Base-by-base conservation (phyloP, 2,113 vertebrate genomes). In the Cyrtonyx montezumae region DNA sequence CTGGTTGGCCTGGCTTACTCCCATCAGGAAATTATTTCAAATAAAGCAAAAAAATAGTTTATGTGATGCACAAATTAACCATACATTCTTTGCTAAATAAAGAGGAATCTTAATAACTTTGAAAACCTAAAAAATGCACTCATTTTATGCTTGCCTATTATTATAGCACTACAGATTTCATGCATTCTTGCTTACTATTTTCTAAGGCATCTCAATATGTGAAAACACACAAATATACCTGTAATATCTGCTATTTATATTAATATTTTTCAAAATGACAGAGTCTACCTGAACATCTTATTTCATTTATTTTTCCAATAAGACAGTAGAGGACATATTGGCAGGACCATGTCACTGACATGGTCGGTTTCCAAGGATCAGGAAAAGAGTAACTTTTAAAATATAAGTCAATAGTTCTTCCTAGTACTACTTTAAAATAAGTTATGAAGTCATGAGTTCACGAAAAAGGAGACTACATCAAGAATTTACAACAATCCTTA, bases 371-470 rank as follows among this genome's bases (percentile, higher is more conserved):
- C 40, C 12, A 66, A 82, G 48, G 26, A 71, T 51, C 56, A 36
- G 48, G 32, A 90, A 87, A 95, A 90, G n/a, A 28, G 4, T 67
- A 83, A 55, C 30, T 81, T 93, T 76, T 43, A 53, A 88, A 79
- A 56, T 51, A 59, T 5, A 7, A 48, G 21, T 53, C 28, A 9
- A 19, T 19, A 46, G 13, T n/a, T 77, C 40, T 70, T 58, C 11
- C n/a, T 76, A 78, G 7, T 61, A 55, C 49, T 91, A 61, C 12
- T 56, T 88, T 82, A 78, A 5, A 87, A 90, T 80, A 88, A 82
- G 48, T 37, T 79, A 32, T 51, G 70, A 87, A 71, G 22, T 65
- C 32, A 36, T 7, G 23, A 75, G 46, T 51, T 84, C 19, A 63
- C 48, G 15, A 43, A 76, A 85, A 89, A 73, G 5, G 25, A 78